Percentiles rank a stretch among this genome's conserved stretches.
These are phyloP conservation scores for Danionella cerebrum DNA, from an alignment of 2,113 vertebrate genomes.

Conservation along the genomic window DNA sequence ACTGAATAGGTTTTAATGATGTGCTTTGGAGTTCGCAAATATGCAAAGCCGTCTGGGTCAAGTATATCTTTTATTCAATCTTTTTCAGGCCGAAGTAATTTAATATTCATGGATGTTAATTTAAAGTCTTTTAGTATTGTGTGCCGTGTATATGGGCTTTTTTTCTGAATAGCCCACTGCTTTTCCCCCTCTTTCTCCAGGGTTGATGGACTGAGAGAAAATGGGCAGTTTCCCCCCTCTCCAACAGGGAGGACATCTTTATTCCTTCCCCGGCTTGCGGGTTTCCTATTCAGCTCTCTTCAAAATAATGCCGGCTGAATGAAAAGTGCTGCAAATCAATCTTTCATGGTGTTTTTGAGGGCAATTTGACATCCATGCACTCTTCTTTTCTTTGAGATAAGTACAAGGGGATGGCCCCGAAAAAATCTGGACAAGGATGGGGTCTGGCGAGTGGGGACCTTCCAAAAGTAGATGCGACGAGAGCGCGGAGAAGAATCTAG, in stretches of 20 bases:
- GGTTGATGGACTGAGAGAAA: conserved; percentile 80
- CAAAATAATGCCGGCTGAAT: conserved; percentile 68
- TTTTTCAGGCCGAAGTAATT: conserved; percentile 58
- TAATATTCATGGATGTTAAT: conserved; percentile 92
- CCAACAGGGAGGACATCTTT: conserved; percentile 78
- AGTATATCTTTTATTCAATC: conserved; percentile 57
- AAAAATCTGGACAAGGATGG: conserved; percentile 45
- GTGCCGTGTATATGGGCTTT: conserved; percentile 64
- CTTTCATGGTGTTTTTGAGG: conserved; percentile 76
- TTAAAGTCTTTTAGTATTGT: conserved; percentile 81
- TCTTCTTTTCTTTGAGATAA: conserved; percentile 60
- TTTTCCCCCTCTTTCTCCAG: conserved; percentile 69
- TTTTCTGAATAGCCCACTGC: conserved; percentile 71
- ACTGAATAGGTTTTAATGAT: conserved; percentile 45
- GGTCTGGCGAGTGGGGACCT: not conserved
- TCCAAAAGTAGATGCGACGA: conserved; percentile 17
- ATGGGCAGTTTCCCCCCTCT: conserved; percentile 62
- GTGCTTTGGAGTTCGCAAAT: conserved; percentile 34
- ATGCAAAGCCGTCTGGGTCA: conserved; percentile 49
- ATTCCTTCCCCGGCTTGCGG: conserved; percentile 66
- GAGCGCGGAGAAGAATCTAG: conserved; percentile 33
- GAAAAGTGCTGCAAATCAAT: conserved; percentile 80
- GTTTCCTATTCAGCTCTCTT: conserved; percentile 70
- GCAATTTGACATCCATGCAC: conserved; percentile 71
- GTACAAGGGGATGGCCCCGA: conserved; percentile 65